Conservation (phyloP, 2,888 invertebrate species). For the Spicauda simplicius region DNA sequence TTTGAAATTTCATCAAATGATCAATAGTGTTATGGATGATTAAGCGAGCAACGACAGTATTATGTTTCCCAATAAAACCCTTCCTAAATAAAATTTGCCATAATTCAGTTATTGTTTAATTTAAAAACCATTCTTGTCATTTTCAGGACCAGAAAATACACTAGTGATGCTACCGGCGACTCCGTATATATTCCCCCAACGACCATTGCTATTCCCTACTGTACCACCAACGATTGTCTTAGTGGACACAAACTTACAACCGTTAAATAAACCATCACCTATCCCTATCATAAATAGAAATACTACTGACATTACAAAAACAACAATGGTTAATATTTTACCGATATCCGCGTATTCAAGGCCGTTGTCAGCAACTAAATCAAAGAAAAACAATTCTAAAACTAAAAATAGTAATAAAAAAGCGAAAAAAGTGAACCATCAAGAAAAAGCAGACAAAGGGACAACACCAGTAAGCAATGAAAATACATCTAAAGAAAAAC, state of each 20-base stretch:
- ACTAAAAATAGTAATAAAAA: conserved; percentile 50
- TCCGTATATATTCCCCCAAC: conserved; percentile 76
- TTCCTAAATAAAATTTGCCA: too few species aligned
- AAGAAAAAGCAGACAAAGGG: conserved; percentile 27
- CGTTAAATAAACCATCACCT: conserved; percentile 61
- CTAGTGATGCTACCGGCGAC: conserved; percentile 74
- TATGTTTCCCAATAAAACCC: too few species aligned
- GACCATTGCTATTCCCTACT: conserved; percentile 70
- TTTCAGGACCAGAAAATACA: conserved; percentile 73
- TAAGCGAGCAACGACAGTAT: too few species aligned
- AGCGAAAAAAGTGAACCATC: conserved; percentile 41
- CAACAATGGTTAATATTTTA: conserved; percentile 79
- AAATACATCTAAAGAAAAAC: conserved; percentile 2
- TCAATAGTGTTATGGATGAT: too few species aligned
- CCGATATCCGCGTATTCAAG: conserved; percentile 80
- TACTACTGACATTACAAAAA: conserved; percentile 72
- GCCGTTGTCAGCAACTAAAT: conserved; percentile 68
- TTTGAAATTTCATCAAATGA: too few species aligned
- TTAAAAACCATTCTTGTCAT: background rate
- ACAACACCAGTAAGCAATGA: conserved; percentile 4
- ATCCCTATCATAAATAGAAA: conserved; percentile 66
- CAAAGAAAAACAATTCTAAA: conserved; percentile 62
- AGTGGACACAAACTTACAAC: conserved; percentile 68
- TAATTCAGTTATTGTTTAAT: too few species aligned
- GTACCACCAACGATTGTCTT: conserved; percentile 72